These are phyloP conservation scores for Indicator maculatus DNA, from an alignment of 2,113 vertebrate species.

Conservation along the genomic window DNA sequence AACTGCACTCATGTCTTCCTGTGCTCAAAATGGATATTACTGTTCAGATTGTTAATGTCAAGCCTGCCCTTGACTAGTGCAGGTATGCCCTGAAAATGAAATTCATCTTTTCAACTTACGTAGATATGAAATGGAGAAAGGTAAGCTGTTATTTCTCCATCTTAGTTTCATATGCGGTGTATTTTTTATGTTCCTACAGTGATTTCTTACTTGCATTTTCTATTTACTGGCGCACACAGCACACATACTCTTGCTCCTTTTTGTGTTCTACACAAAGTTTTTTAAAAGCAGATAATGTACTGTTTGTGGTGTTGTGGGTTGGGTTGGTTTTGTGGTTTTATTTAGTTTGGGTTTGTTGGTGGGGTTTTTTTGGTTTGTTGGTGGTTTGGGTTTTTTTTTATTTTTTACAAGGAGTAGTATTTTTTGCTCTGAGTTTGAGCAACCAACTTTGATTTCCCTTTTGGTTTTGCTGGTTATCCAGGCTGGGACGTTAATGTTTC, in stretches of 20 bases:
- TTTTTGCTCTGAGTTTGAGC: not conserved
- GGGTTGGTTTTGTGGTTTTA: not conserved
- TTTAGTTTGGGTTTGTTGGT: not conserved
- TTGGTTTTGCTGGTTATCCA: not conserved
- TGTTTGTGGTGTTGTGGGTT: not conserved
- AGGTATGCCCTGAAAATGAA: not conserved
- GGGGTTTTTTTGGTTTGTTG: not conserved
- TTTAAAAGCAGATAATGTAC: not conserved
- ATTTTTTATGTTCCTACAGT: not conserved
- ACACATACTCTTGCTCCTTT: not conserved
- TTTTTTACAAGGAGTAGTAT: not conserved
- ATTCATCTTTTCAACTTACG: fast-evolving
- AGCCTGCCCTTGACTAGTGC: not conserved
- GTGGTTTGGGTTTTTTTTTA: too few relatives aligned
- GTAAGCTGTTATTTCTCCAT: not conserved
- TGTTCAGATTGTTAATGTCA: not conserved
- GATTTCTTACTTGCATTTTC: not conserved
- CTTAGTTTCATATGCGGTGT: not conserved
- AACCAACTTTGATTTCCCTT: not conserved
- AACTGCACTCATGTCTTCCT: not conserved
- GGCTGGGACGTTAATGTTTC: not conserved
- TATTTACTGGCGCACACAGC: not conserved
- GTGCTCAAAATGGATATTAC: not conserved
- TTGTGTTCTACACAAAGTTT: not conserved
- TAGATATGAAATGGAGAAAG: not conserved